These are phyloP conservation scores for Pectinophora gossypiella DNA, from an alignment of 1,140 invertebrate genomes.

Conservation along the genomic window DNA sequence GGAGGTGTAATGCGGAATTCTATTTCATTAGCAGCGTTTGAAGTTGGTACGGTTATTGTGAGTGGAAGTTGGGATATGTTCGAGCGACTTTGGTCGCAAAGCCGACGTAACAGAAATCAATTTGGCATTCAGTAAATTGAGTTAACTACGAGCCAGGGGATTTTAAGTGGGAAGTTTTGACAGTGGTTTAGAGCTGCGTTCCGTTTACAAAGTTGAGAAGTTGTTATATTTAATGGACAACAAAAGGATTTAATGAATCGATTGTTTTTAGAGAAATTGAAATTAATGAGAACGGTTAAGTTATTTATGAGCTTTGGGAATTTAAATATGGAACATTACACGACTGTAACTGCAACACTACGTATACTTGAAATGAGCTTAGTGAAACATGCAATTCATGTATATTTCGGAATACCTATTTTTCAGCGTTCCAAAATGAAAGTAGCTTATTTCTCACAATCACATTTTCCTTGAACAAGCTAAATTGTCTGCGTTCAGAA, in stretches of 20 bases:
- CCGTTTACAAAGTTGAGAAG: constrained; percentile 32
- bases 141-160: constrained; percentile 14
- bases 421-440: too few species aligned
- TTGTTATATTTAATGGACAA: constrained; percentile 43
- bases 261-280: constrained; percentile 3
- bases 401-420: too few species aligned
- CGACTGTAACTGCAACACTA: too few species aligned
- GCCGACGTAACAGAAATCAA: constrained; percentile 18
- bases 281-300: background rate
- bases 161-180: constrained; percentile 26
- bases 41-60: constrained; percentile 20
- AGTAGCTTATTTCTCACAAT: too few species aligned
- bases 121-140: constrained; percentile 15
- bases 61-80: constrained; percentile 1
- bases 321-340: too few species aligned
- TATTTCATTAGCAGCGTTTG: constrained; percentile 31
- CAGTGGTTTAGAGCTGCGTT: constrained; percentile 21
- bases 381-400: too few species aligned
- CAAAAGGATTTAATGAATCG: constrained; percentile 15
- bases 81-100: constrained; percentile 18
- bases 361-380: too few species aligned
- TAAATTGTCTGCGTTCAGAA: too few species aligned
- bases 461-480: too few species aligned
- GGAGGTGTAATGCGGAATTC: constrained; percentile 16
- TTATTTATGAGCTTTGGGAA: too few species aligned